These are phyloP conservation scores for Picathartes gymnocephalus DNA, from an alignment of 2,113 vertebrate species.

Conservation along the genomic window DNA sequence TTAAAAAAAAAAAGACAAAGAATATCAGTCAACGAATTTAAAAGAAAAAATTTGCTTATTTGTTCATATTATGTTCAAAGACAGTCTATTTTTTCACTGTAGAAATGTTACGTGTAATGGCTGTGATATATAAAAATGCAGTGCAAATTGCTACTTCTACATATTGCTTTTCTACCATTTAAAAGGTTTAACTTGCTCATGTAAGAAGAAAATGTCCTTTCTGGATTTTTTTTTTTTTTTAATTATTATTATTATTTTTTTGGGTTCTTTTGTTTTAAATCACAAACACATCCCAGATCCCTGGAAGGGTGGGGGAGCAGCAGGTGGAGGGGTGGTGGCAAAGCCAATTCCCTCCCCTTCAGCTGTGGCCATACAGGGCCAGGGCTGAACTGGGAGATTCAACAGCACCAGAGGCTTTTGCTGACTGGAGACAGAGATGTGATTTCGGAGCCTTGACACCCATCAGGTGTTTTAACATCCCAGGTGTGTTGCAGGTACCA, in stretches of 20 bases:
- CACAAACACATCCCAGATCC: constrained; percentile 28
- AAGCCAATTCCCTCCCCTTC: neutral
- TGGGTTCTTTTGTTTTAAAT: neutral
- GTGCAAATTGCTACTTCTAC: constrained; percentile 49
- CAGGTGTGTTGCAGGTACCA: neutral
- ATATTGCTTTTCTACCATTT: constrained; percentile 58
- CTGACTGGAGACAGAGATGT: neutral
- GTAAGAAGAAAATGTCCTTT: constrained; percentile 1
- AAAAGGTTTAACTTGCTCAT: constrained; percentile 45
- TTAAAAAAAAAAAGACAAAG: constrained; percentile 42
- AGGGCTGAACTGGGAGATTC: neutral
- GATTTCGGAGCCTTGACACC: neutral
- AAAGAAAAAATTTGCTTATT: constrained; percentile 79
- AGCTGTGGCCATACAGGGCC: neutral
- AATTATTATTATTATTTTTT: too few species aligned
- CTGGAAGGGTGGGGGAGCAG: neutral
- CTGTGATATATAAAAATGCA: constrained; percentile 54
- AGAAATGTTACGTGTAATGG: constrained; percentile 78
- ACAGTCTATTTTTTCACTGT: constrained; percentile 98
- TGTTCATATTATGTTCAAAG: constrained; percentile 91
- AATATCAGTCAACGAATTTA: constrained; percentile 63
- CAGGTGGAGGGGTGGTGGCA: neutral
- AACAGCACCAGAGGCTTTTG: neutral
- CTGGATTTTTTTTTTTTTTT: neutral
- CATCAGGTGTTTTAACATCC: accelerated